These are phyloP conservation scores for Notiomystis cincta DNA, from an alignment of 2,113 vertebrate genomes.

Conservation along the genomic window DNA sequence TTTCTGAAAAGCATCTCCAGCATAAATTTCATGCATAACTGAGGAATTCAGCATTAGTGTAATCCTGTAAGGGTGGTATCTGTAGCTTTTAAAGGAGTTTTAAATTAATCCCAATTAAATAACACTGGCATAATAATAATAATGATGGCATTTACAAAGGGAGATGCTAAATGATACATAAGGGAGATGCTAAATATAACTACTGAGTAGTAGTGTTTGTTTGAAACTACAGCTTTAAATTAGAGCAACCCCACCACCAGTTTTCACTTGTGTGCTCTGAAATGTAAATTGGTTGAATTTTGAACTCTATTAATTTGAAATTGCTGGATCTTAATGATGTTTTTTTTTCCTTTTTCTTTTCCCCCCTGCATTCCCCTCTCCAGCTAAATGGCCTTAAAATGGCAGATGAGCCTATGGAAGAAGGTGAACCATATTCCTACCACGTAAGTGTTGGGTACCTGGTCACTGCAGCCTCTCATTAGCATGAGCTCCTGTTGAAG, in stretches of 20 bases:
- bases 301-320: not conserved
- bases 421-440: constrained; percentile 87
- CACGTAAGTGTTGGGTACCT: constrained; percentile 78
- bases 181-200: constrained; percentile 27
- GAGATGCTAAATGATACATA: not conserved
- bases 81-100: not conserved
- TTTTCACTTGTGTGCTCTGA: not conserved
- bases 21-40: not conserved
- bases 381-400: constrained; percentile 94
- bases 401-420: constrained; percentile 95
- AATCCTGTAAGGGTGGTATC: not conserved
- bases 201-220: not conserved
- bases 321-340: not conserved
- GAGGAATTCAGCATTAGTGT: not conserved
- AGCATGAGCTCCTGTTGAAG: not conserved
- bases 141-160: not conserved
- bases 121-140: not conserved
- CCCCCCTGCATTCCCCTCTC: not conserved
- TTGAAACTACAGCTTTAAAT: not conserved
- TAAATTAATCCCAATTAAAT: constrained; percentile 2
- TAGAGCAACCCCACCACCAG: not conserved
- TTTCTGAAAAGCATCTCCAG: not conserved
- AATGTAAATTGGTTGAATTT: not conserved
- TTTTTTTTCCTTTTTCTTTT: not conserved
- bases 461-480: not conserved